Evolutionary conservation across 2,797 vertebrate species (phyloP).

Genomic region (Monodelphis domestica): DNA sequence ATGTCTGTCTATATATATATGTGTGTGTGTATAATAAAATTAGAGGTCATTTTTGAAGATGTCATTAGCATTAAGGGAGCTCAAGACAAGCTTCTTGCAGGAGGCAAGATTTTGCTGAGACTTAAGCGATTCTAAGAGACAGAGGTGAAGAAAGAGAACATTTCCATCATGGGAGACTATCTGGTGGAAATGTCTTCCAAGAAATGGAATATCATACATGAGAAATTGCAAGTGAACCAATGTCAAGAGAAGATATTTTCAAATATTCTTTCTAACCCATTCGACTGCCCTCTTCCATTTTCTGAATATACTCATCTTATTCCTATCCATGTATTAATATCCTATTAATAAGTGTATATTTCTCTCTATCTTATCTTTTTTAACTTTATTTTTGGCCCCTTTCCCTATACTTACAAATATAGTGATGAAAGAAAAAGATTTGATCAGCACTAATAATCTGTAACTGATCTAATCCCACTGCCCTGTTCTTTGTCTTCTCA

Average conservation of each 20-base stretch:
- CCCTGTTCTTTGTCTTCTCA: too few relatives aligned
- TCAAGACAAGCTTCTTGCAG: not conserved
- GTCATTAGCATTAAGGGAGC: not conserved
- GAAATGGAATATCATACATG: not conserved
- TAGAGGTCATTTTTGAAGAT: not conserved
- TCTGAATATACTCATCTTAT: not conserved
- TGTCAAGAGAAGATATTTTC: not conserved
- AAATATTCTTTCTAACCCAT: not conserved
- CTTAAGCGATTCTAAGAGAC: not conserved
- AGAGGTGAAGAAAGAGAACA: not conserved
- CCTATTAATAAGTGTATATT: not conserved
- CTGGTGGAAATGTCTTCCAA: not conserved
- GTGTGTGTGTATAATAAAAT: not conserved
- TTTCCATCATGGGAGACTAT: not conserved
- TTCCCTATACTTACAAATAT: too few relatives aligned
- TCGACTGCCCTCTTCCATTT: not conserved
- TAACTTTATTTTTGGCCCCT: too few relatives aligned
- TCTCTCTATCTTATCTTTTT: not conserved
- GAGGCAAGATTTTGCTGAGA: not conserved
- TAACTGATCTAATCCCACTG: too few relatives aligned
- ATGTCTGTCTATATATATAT: too few relatives aligned
- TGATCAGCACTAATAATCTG: too few relatives aligned
- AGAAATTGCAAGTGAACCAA: not conserved
- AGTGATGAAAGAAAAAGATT: too few relatives aligned
- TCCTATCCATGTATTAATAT: not conserved